phyloP scores from a whole-genome alignment of 1,140 invertebrate genomes.

The Acromyrmex charruanus region DNA sequence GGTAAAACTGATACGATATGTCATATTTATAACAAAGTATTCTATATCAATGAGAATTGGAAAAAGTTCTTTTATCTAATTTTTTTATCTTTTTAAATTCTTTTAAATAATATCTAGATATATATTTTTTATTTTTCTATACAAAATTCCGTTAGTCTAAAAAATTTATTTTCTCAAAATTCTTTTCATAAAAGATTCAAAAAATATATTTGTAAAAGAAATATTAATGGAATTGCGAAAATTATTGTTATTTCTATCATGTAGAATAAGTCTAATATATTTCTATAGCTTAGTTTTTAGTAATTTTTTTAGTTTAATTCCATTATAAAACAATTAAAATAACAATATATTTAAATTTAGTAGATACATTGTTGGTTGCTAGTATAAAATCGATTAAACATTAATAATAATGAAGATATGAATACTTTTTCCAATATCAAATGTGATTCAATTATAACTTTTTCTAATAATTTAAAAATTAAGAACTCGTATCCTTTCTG shows the following conservation, averaged over 20 bases:
- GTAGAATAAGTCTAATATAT: background rate
- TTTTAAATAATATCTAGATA: constrained; percentile 3
- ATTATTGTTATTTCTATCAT: background rate
- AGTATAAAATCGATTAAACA: background rate
- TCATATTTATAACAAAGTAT: background rate
- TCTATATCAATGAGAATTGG: background rate
- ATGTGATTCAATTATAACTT: constrained; percentile 20
- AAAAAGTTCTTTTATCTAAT: constrained; percentile 3
- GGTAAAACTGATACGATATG: background rate
- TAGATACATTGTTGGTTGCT: constrained; percentile 3
- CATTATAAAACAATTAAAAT: background rate
- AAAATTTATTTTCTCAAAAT: background rate
- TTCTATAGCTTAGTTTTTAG: background rate
- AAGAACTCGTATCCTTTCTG: background rate
- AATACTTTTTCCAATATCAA: constrained; percentile 2
- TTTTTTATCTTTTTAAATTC: background rate
- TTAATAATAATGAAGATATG: constrained; percentile 2
- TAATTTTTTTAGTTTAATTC: background rate
- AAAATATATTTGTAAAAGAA: background rate
- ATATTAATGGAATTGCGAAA: background rate
- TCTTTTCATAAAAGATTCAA: background rate
- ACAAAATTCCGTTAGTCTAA: too few species aligned
- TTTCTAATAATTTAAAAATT: constrained; percentile 33
- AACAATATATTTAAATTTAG: background rate
- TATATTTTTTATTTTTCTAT: background rate